These are phyloP conservation scores for Chelonoidis abingdonii DNA, from an alignment of 2,113 vertebrate species.

Conservation along the genomic window DNA sequence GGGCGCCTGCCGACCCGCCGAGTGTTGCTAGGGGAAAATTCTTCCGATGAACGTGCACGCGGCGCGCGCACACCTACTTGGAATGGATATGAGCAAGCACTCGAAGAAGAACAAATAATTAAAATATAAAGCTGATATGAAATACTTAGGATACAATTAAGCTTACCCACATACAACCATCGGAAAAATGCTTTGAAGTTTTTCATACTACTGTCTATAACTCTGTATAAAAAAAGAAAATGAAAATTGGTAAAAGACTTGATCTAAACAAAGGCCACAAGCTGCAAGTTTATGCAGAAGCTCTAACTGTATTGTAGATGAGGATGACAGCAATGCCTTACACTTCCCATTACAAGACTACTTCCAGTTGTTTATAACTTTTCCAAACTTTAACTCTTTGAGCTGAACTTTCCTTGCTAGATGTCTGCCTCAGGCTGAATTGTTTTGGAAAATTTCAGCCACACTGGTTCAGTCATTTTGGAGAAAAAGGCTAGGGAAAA, in stretches of 20 bases:
- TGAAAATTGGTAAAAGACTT: not conserved
- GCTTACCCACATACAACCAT: constrained; percentile 98
- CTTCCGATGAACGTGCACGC: too few species aligned
- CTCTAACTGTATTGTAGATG: not conserved
- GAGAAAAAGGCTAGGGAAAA: not conserved
- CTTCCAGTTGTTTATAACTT: not conserved
- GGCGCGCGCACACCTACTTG: too few species aligned
- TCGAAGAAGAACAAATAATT: not conserved
- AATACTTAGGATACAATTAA: constrained; percentile 14
- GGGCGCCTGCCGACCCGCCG: too few species aligned
- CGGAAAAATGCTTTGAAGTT: constrained; percentile 99
- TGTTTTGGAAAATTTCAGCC: not conserved
- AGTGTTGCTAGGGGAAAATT: too few species aligned
- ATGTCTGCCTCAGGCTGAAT: not conserved
- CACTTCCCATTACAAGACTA: not conserved
- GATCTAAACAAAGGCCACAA: not conserved
- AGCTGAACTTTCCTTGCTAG: not conserved
- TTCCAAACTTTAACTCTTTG: not conserved
- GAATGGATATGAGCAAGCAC: too few species aligned
- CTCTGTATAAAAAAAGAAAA: constrained; percentile 79
- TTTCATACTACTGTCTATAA: constrained; percentile 99
- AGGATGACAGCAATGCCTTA: not conserved
- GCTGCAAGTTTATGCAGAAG: not conserved
- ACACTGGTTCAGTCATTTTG: not conserved
- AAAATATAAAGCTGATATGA: not conserved